A percentile compares a stretch with the other conserved stretches of the same genome.
Conservation (phyloP, 2,113 vertebrate genomes). For the Rhegmatorhina hoffmannsi region DNA sequence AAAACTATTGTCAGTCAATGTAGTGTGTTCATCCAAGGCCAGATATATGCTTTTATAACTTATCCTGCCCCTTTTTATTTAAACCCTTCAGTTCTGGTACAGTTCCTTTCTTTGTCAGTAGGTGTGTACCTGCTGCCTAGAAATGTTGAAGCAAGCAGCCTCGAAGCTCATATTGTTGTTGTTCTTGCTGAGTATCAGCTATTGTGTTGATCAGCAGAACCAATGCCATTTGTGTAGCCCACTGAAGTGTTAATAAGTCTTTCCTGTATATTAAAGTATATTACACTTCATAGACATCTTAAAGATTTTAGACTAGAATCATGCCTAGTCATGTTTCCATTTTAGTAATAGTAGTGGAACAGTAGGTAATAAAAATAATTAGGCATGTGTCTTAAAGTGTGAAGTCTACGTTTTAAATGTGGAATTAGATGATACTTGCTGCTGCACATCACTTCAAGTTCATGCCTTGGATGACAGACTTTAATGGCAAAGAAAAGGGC, state of each 20-base stretch:
- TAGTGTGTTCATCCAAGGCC: background rate
- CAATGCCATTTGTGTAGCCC: background rate
- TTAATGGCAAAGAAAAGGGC: background rate
- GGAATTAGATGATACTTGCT: background rate
- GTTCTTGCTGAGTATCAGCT: background rate
- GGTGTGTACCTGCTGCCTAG: background rate
- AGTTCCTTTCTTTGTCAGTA: background rate
- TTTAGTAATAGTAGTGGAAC: background rate
- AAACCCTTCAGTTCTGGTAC: background rate
- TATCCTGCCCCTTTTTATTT: background rate
- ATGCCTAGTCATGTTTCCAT: background rate
- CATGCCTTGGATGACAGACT: background rate
- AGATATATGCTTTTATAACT: fast-evolving
- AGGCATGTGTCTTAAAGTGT: background rate
- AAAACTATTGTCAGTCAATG: background rate
- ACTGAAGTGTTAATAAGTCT: background rate
- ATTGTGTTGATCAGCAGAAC: background rate
- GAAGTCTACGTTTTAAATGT: background rate
- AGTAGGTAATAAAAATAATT: background rate
- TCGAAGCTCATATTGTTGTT: background rate
- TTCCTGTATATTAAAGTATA: background rate
- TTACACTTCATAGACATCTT: background rate
- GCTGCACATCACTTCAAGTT: background rate
- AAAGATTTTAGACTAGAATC: background rate
- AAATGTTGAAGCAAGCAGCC: background rate